Base-by-base conservation (phyloP, 2,113 vertebrate genomes). In the Phylloscopus trochilus region DNA sequence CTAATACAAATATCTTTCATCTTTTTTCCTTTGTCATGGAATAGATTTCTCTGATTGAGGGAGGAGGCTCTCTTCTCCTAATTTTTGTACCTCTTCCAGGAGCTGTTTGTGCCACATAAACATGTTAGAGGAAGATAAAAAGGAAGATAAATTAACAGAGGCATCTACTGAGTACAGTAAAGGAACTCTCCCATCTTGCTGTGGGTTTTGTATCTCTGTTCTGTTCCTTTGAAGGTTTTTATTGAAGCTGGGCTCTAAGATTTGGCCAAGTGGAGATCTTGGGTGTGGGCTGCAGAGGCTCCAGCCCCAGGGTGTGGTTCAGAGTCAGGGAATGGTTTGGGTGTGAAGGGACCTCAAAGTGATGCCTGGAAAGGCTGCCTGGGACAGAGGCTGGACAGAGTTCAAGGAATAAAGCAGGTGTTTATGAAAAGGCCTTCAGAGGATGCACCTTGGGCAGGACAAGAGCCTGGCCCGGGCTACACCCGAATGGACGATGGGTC, bases 401-500 rank as follows among this genome's bases (percentile, higher is more conserved):
- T 11, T 68, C 2, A 37, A 35, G 53, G 13, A 10, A 49, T 35
- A 35, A 35, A 49, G 46, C 1, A 4, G 18, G 10, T 47, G 20
- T 47, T 47, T 43, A n/a, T 55, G 33, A 11, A 73, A 73, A n/a
- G 22, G 22, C 30, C 30, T 64, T 64, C 39, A 64, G 33, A 64
- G 41, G 30, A 33, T 31, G 3, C 9, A 43, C 62, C 28, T 43
- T 23, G 41, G 41, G 62, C 62, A 64, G 41, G 4, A 7, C 39
- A 31, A 43, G 62, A 15, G 28, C 60, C 39, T 14, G 9, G 39
- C 28, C 3, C 2, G 0, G 30, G 12, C 22, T 33, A 0, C 1
- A 4, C 22, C 30, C 9, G 6, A 6, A 10, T 19, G 22, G 15
- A 10, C 6, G 0, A 27, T 1, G 17, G 2, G 14, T 31, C 28